Percentiles rank a stretch among this genome's conserved stretches.
These are phyloP conservation scores for Ovibos moschatus DNA, from an alignment of 2,113 vertebrate species.

Conservation along the genomic window DNA sequence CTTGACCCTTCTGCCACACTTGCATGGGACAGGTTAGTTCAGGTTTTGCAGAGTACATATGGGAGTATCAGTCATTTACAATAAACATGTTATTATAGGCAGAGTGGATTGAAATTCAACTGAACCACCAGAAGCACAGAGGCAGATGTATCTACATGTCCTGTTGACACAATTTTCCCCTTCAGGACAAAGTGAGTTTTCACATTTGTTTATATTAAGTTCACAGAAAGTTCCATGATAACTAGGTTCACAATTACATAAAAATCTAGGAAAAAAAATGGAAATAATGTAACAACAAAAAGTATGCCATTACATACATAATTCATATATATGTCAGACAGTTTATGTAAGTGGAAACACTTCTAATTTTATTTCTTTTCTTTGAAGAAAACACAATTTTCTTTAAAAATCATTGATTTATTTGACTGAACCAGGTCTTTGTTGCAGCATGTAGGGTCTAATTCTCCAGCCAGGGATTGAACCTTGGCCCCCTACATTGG, in stretches of 20 bases:
- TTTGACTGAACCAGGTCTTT: background rate
- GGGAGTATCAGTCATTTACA: background rate
- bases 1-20: background rate
- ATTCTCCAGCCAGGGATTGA: fast-evolving
- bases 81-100: background rate
- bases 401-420: background rate
- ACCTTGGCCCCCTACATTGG: background rate
- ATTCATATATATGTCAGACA: background rate
- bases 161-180: slow-evolving; percentile 85
- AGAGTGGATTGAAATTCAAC: slow-evolving; percentile 75
- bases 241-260: slow-evolving; percentile 82
- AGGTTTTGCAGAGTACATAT: background rate
- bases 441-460: background rate
- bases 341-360: background rate
- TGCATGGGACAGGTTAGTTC: background rate
- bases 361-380: background rate
- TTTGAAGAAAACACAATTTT: background rate
- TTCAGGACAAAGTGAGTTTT: slow-evolving; percentile 85
- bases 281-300: background rate
- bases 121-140: slow-evolving; percentile 86
- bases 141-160: slow-evolving; percentile 82
- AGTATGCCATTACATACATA: background rate
- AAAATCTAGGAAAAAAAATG: slow-evolving; percentile 78
- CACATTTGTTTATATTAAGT: slow-evolving; percentile 87
- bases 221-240: slow-evolving; percentile 86